phyloP scores from a whole-genome alignment of 2,113 vertebrate species.

The Mastomys coucha region DNA sequence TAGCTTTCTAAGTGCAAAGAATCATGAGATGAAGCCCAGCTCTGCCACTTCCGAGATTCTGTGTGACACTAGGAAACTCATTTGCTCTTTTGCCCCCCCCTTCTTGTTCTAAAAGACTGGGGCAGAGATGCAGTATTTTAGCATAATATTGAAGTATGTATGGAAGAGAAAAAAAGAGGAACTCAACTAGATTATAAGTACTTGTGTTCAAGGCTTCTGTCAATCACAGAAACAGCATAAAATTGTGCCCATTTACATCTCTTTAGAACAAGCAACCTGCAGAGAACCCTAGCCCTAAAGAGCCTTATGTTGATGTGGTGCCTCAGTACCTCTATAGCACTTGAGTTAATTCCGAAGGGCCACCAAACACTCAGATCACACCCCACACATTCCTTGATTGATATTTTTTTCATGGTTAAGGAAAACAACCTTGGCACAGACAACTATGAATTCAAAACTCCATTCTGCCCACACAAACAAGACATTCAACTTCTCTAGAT shows the following conservation, averaged over 20 bases:
- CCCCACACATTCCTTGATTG: not conserved
- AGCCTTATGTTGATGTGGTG: not conserved
- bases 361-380: not conserved
- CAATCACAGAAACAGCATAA: not conserved
- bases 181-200: not conserved
- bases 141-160: not conserved
- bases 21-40: not conserved
- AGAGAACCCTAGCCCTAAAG: not conserved
- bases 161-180: not conserved
- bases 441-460: not conserved
- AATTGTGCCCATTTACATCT: not conserved
- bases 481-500: not conserved
- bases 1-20: not conserved
- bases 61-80: not conserved
- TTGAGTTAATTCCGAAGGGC: not conserved
- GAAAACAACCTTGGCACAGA: not conserved
- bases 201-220: not conserved
- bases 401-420: not conserved
- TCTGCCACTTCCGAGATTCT: not conserved
- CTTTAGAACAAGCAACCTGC: constrained; percentile 38
- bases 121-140: not conserved
- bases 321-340: not conserved
- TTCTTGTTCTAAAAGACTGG: not conserved
- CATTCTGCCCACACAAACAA: constrained; percentile 8
- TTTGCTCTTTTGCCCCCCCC: not conserved